Conservation (phyloP, 2,888 invertebrate species). For the Drosophila pegasa region DNA sequence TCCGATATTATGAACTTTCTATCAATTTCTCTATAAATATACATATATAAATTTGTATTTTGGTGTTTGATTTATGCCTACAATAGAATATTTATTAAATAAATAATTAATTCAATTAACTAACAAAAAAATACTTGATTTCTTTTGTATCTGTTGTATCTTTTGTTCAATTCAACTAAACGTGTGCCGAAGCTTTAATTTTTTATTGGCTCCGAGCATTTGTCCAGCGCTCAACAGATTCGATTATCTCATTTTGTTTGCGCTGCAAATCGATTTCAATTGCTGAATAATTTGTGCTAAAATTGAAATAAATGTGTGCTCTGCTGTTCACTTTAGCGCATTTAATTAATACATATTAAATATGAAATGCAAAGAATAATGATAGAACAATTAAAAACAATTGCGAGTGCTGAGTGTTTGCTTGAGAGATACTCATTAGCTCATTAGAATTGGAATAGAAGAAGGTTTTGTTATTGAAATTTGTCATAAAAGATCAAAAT, state of each 20-base stretch:
- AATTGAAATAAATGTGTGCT: conserved; percentile 16
- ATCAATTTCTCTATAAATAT: conserved; percentile 43
- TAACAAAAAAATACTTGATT: background rate
- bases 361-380: background rate
- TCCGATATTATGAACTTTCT: conserved; percentile 62
- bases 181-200: conserved; percentile 17
- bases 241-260: conserved; percentile 49
- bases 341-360: conserved; percentile 26
- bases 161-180: conserved; percentile 24
- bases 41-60: conserved; percentile 48
- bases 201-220: conserved; percentile 22
- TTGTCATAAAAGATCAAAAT: no score
- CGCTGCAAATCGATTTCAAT: conserved; percentile 52
- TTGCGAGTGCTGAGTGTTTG: background rate
- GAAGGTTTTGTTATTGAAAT: background rate
- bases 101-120: conserved; percentile 35
- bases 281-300: conserved; percentile 37
- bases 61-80: conserved; percentile 74
- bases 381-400: background rate
- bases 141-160: background rate
- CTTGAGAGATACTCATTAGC: background rate
- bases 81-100: conserved; percentile 52
- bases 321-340: conserved; percentile 3
- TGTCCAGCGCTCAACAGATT: conserved; percentile 30
- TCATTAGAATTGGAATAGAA: background rate